These are phyloP conservation scores for Parapristionchus giblindavisi DNA, from an alignment of 2,888 invertebrate genomes.

Conservation along the genomic window DNA sequence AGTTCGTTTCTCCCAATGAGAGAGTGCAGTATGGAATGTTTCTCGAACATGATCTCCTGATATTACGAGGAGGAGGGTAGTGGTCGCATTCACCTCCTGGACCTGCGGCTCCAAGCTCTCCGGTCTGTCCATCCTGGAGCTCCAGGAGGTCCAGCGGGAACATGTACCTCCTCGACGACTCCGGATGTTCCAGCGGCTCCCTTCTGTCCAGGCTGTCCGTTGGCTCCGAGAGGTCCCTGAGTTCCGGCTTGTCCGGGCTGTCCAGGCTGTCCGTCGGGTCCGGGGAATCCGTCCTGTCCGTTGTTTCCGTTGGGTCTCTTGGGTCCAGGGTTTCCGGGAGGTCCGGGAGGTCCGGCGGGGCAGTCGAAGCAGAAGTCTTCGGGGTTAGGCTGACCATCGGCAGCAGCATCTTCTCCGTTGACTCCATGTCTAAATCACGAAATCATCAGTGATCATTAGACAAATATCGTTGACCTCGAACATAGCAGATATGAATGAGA, in stretches of 20 bases:
- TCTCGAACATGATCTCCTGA: constrained; percentile 12
- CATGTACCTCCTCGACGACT: constrained; percentile 46
- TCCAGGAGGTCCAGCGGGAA: constrained; percentile 59
- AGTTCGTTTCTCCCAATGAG: constrained; percentile 10
- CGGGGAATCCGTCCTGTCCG: constrained; percentile 54
- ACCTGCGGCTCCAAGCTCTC: constrained; percentile 40
- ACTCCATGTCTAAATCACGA: no score
- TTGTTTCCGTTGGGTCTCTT: constrained; percentile 53
- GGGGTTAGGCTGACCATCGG: constrained; percentile 42
- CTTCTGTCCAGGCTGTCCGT: constrained; percentile 52
- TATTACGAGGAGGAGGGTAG: constrained; percentile 39
- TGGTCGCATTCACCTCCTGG: constrained; percentile 42
- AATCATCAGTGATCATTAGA: no score
- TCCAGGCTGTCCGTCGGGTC: constrained; percentile 46
- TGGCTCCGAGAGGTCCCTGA: constrained; percentile 59
- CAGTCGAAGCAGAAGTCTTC: constrained; percentile 55
- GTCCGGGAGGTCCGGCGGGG: constrained; percentile 52
- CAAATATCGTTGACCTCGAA: no score
- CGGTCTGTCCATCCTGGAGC: constrained; percentile 52
- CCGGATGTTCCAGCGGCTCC: constrained; percentile 42
- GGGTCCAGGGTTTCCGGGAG: constrained; percentile 46
- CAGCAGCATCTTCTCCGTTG: constrained; percentile 50
- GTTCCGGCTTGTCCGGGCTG: constrained; percentile 47
- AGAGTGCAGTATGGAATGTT: constrained; percentile 7
- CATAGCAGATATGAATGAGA: no score